Evolutionary conservation across 2,797 vertebrate genomes (phyloP).

Genomic region (Sebastes wilsoni): DNA sequence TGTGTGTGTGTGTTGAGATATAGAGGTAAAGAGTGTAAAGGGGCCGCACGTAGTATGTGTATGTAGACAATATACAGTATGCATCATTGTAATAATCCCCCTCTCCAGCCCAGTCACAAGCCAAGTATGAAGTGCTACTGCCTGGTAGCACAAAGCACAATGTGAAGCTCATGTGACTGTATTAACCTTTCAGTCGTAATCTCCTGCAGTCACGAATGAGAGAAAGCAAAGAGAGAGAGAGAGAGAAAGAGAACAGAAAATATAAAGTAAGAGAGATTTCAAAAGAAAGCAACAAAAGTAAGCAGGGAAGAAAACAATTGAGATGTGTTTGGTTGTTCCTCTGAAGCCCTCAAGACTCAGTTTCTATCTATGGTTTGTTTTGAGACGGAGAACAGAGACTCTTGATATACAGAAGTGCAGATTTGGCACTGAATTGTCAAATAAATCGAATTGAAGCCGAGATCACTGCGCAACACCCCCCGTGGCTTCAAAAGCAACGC

Average conservation of each 20-base stretch:
- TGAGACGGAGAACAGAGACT: constrained; percentile 48
- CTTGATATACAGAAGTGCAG: constrained; percentile 44
- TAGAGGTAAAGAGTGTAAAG: background rate
- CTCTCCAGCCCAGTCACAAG: constrained; percentile 72
- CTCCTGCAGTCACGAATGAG: constrained; percentile 70
- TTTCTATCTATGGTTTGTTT: constrained; percentile 61
- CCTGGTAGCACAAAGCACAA: constrained; percentile 75
- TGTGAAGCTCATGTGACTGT: constrained; percentile 81
- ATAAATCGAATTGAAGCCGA: constrained; percentile 46
- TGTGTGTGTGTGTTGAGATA: background rate
- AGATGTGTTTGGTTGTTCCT: constrained; percentile 26
- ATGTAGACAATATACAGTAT: constrained; percentile 19
- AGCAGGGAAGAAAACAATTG: constrained; percentile 18
- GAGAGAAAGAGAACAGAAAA: constrained; percentile 12
- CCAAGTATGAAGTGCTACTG: constrained; percentile 59
- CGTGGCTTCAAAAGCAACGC: constrained; percentile 53
- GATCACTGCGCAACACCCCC: constrained; percentile 41
- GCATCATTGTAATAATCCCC: constrained; percentile 44
- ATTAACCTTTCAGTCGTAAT: constrained; percentile 78
- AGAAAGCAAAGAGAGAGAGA: constrained; percentile 4
- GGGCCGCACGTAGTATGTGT: background rate
- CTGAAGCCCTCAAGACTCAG: constrained; percentile 44
- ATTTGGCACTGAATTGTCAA: constrained; percentile 63
- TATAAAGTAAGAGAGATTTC: constrained; percentile 23
- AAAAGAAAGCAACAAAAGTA: constrained; percentile 23